A percentile compares a stretch with the other conserved stretches of the same genome.
These are phyloP conservation scores for Nyctibius bracteatus DNA, from an alignment of 2,113 vertebrate genomes.

Conservation along the genomic window DNA sequence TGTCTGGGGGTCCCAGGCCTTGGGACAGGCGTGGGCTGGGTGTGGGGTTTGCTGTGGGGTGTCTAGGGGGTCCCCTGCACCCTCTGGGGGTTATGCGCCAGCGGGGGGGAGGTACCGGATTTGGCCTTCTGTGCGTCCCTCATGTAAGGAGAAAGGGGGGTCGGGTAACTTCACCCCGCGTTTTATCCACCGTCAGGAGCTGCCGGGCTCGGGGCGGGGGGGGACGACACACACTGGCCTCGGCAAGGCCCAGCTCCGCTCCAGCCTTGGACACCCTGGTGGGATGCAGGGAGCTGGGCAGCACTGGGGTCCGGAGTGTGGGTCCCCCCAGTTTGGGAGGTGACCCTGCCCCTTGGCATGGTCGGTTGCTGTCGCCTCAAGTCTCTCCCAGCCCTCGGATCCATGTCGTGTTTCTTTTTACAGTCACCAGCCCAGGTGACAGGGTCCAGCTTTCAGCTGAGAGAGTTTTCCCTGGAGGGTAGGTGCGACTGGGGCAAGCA, in stretches of 20 bases:
- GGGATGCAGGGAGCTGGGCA: not conserved
- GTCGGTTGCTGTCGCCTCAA: rapidly evolving
- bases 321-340: not conserved
- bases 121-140: not conserved
- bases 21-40: not conserved
- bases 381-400: not conserved
- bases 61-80: not conserved
- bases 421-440: rapidly evolving
- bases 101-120: not conserved
- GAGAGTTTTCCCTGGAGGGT: not conserved
- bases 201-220: not conserved
- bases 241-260: not conserved
- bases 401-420: rapidly evolving
- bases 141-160: too few relatives aligned
- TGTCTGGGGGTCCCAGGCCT: not conserved
- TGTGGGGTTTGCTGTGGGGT: not conserved
- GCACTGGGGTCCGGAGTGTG: rapidly evolving
- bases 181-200: too few relatives aligned
- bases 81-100: not conserved
- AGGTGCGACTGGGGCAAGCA: rapidly evolving
- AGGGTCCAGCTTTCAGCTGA: rapidly evolving
- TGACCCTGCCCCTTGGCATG: rapidly evolving
- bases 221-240: not conserved
- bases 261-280: rapidly evolving
- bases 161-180: not conserved